Conservation (phyloP, 2,113 vertebrate genomes). For the Etheostoma spectabile region DNA sequence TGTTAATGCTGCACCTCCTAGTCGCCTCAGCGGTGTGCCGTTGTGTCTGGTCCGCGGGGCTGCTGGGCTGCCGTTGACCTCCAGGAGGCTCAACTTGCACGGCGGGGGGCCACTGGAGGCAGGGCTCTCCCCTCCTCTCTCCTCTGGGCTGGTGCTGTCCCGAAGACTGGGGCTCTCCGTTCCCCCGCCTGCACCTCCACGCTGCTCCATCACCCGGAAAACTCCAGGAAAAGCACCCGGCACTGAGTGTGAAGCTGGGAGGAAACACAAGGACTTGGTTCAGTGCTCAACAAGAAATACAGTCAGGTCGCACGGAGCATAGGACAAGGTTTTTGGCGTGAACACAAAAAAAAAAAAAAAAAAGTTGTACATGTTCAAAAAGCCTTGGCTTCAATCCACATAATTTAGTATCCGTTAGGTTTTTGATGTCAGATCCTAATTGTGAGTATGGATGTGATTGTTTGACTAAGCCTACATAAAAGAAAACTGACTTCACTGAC, state of each 20-base stretch:
- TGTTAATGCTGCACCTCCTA: constrained; percentile 86
- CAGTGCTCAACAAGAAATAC: not conserved
- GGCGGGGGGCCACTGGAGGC: constrained; percentile 88
- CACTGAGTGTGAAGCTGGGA: constrained; percentile 87
- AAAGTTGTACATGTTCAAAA: not conserved
- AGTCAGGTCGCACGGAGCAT: not conserved
- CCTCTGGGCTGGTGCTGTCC: constrained; percentile 84
- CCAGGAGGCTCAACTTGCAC: constrained; percentile 88
- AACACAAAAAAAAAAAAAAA: not conserved
- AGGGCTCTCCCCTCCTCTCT: constrained; percentile 83
- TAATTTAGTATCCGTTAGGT: not conserved
- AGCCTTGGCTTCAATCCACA: not conserved
- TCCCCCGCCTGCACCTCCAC: constrained; percentile 53
- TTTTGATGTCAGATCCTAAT: not conserved
- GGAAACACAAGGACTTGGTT: not conserved
- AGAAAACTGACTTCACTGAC: not conserved
- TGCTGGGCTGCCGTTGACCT: constrained; percentile 93
- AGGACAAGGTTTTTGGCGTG: not conserved
- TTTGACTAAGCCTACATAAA: not conserved
- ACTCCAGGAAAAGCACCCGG: constrained; percentile 86
- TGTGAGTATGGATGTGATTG: too few species aligned
- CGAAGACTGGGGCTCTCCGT: constrained; percentile 87
- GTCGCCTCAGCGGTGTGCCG: constrained; percentile 85
- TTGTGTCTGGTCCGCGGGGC: constrained; percentile 88
- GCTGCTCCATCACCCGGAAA: constrained; percentile 89